Evolutionary conservation across 2,888 invertebrate species (phyloP).

Genomic region (Fissipunctia ypsillon): DNA sequence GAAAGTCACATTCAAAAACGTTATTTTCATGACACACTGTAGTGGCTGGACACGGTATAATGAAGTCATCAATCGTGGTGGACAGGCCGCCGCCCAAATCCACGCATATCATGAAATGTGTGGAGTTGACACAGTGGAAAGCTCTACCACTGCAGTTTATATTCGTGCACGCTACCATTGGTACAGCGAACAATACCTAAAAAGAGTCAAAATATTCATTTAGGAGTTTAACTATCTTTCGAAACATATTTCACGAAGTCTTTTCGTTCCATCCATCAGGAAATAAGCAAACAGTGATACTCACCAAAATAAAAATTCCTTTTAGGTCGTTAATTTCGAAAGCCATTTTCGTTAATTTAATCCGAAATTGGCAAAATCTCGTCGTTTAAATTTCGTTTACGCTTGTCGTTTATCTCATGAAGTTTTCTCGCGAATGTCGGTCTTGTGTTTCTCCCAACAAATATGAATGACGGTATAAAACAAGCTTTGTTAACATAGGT

Average conservation of each 20-base stretch:
- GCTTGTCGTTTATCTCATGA: slow-evolving; percentile 79
- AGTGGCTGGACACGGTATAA: slow-evolving; percentile 81
- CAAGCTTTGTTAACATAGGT: slow-evolving; percentile 80
- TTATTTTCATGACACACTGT: slow-evolving; percentile 81
- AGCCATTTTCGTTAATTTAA: slow-evolving; percentile 75
- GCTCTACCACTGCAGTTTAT: slow-evolving; percentile 86
- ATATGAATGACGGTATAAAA: slow-evolving; percentile 77
- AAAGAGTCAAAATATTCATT: slow-evolving; percentile 58
- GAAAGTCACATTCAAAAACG: slow-evolving; percentile 84
- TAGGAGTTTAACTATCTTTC: neutral
- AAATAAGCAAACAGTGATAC: slow-evolving; percentile 49
- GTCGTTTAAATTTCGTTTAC: slow-evolving; percentile 73
- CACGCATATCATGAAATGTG: slow-evolving; percentile 88
- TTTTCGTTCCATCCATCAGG: neutral
- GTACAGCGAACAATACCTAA: slow-evolving; percentile 76
- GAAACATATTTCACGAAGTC: neutral
- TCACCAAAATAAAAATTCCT: slow-evolving; percentile 78
- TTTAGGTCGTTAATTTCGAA: slow-evolving; percentile 75
- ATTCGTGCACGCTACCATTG: slow-evolving; percentile 74
- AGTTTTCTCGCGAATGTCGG: slow-evolving; percentile 79
- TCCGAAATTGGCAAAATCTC: slow-evolving; percentile 66
- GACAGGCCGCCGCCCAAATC: slow-evolving; percentile 84
- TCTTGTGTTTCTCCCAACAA: slow-evolving; percentile 72
- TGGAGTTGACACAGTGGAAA: slow-evolving; percentile 86
- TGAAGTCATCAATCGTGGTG: slow-evolving; percentile 81